phyloP scores from a whole-genome alignment of 2,888 invertebrate genomes.

The Pristionchus exspectatus region DNA sequence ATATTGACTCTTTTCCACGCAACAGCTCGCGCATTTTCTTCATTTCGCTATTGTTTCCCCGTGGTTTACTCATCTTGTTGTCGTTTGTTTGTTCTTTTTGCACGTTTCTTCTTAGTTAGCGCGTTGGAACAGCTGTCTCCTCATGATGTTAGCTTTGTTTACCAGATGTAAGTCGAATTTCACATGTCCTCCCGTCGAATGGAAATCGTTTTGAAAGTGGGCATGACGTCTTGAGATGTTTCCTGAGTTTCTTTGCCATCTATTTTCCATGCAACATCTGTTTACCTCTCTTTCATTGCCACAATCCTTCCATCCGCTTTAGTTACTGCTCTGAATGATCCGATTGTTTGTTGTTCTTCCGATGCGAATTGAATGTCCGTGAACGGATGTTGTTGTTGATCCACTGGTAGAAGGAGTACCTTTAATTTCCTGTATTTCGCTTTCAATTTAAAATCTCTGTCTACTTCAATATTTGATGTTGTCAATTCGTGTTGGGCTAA shows the following conservation, averaged over 20 bases:
- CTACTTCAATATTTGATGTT: constrained; percentile 26
- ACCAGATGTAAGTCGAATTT: constrained; percentile 43
- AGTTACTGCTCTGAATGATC: constrained; percentile 30
- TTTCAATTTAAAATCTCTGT: not conserved
- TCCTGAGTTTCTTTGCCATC: not conserved
- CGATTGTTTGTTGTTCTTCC: constrained; percentile 48
- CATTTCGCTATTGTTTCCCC: too few species aligned
- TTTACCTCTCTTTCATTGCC: constrained; percentile 43
- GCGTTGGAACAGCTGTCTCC: not conserved
- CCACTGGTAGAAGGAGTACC: constrained; percentile 26
- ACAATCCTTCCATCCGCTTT: constrained; percentile 49
- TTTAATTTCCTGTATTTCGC: not conserved
- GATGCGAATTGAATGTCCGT: constrained; percentile 55
- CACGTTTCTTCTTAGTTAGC: not conserved
- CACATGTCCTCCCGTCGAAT: constrained; percentile 49
- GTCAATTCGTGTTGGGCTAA: not conserved
- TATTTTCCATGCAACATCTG: not conserved
- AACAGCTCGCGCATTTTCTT: not conserved
- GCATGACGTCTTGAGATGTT: constrained; percentile 49
- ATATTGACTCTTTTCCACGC: not conserved
- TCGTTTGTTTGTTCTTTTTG: not conserved
- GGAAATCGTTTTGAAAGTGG: constrained; percentile 42
- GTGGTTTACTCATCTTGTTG: not conserved
- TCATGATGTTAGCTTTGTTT: not conserved
- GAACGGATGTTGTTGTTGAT: constrained; percentile 50